These are phyloP conservation scores for Trypoxylus dichotomus DNA, from an alignment of 1,140 invertebrate species.

Conservation along the genomic window DNA sequence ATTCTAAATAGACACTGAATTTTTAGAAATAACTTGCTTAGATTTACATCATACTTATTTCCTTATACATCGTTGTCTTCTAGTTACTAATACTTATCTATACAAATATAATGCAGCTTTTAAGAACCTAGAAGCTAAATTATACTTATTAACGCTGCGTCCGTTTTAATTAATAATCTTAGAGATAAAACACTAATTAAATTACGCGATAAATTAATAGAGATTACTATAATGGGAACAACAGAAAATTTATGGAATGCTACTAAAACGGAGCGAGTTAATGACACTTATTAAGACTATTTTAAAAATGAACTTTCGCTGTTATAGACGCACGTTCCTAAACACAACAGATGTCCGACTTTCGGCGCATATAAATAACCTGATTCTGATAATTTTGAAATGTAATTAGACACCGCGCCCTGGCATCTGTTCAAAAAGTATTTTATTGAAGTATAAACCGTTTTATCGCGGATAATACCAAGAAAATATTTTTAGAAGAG, in stretches of 20 bases:
- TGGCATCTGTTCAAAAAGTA: background rate
- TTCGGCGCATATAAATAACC: background rate
- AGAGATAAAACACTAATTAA: background rate
- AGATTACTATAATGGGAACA: background rate
- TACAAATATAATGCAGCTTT: background rate
- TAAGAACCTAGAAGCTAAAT: background rate
- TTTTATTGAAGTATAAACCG: background rate
- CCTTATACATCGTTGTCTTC: too few relatives aligned
- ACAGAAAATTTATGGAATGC: background rate
- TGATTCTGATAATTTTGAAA: background rate
- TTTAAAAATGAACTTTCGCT: background rate
- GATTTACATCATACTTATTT: too few relatives aligned
- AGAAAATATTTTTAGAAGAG: background rate
- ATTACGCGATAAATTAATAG: background rate
- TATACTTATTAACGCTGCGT: background rate
- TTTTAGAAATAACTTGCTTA: too few relatives aligned
- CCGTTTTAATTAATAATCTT: background rate
- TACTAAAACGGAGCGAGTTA: background rate
- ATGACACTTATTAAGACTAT: background rate
- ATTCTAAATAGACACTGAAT: too few relatives aligned
- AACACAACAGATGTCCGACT: background rate
- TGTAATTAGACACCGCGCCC: background rate
- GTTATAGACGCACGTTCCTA: background rate
- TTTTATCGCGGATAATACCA: background rate
- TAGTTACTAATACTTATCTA: too few relatives aligned